phyloP scores from a whole-genome alignment of 2,797 vertebrate genomes.

The Poecilia wingei region DNA sequence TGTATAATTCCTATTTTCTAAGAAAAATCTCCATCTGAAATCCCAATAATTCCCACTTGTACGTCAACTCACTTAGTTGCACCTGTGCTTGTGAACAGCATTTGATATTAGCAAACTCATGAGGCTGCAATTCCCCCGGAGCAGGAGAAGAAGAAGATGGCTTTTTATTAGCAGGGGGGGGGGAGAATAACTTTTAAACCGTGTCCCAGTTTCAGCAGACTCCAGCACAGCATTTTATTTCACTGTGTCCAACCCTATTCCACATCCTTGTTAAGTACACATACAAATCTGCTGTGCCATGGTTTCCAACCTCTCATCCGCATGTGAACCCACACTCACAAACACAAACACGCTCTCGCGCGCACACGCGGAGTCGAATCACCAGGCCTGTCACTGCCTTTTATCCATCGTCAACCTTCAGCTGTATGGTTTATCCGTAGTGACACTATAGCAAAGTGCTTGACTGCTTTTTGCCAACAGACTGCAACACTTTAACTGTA shows the following conservation, averaged over 20 bases:
- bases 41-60: neutral
- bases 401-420: conserved; percentile 81
- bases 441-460: conserved; percentile 83
- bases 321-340: conserved; percentile 45
- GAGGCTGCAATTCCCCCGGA: conserved; percentile 28
- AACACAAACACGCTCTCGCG: conserved; percentile 37
- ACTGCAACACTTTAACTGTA: conserved; percentile 84
- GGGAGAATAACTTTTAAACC: conserved; percentile 71
- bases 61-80: neutral
- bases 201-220: conserved; percentile 76
- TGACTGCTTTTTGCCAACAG: conserved; percentile 83
- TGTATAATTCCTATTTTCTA: neutral
- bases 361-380: conserved; percentile 61
- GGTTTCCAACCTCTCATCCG: conserved; percentile 72
- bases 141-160: conserved; percentile 33
- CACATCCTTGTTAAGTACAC: conserved; percentile 74
- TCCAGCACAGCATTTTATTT: conserved; percentile 77
- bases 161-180: conserved; percentile 58
- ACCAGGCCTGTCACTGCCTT: conserved; percentile 80
- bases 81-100: conserved; percentile 22
- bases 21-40: neutral
- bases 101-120: conserved; percentile 40
- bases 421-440: conserved; percentile 80
- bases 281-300: conserved; percentile 77
- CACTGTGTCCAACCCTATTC: conserved; percentile 74